Evolutionary conservation across 2,888 invertebrate genomes (phyloP), one percentile per base, ranked within the genome.

Genomic region (Unio delphinus): DNA sequence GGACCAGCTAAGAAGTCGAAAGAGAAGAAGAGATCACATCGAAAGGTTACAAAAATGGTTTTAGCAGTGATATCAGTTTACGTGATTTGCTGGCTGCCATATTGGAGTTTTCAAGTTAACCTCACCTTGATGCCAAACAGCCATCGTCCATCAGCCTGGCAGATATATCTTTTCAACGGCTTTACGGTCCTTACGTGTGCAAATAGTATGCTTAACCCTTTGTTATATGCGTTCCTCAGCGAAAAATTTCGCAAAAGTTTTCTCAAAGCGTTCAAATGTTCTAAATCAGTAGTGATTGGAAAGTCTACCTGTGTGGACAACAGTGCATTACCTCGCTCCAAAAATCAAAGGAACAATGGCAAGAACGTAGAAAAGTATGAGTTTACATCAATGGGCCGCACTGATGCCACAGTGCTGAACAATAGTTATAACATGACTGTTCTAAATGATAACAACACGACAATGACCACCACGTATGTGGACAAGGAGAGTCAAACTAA

Each of bases 211-310:
- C 75, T 89, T 8, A 89, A 89, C 69, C 89, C 89, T 1, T 72
- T 89, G 45, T 78, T 89, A 56, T 89, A 89, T 75, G 89, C 89
- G 57, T 89, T 89, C 76, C 80, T 89, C 55, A 87, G 87, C 76
- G 89, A 89, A 59, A 88, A 88, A 70, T 89, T 89, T 70, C 80
- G 89, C 57, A 86, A 87, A 75, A 88, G 87, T 72, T 88, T 89
- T 78, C 72, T 84, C 63, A 88, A 89, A 76, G 88, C 89, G 23
- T 89, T 89, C 68, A 82, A 84, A 62, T 89, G 89, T 75, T 80
- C 80, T 17, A 78, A 82, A 7, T 74, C 78, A 3, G 72, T 78
- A 7, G 87, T 87, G 59, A 80, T 82, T 8, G 82, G 83, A 68
- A 72, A 71, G 59, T 74, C 78, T 54, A 61, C 59, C 56, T 72